phyloP scores from a whole-genome alignment of 1,140 invertebrate species.

The Epicauta chinensis region DNA sequence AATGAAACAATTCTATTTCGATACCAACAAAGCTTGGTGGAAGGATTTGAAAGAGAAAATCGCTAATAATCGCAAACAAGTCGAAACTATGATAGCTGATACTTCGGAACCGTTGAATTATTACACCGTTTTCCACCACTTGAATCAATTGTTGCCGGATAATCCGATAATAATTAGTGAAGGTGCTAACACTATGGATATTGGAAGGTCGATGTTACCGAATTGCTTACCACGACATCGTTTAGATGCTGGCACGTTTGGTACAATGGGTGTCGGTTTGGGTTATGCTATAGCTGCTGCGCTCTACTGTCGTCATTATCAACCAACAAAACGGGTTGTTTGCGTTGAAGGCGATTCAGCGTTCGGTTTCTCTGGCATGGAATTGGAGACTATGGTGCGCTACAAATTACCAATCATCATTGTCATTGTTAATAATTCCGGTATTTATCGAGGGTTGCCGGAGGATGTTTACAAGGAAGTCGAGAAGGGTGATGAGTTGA shows the following conservation, averaged over 20 bases:
- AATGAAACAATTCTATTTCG: constrained; percentile 48
- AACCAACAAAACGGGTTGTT: constrained; percentile 74
- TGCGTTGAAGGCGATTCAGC: constrained; percentile 92
- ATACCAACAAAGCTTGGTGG: constrained; percentile 51
- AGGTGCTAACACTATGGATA: constrained; percentile 98
- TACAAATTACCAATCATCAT: constrained; percentile 89
- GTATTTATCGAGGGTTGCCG: constrained; percentile 84
- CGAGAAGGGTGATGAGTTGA: constrained; percentile 57
- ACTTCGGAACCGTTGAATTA: constrained; percentile 81
- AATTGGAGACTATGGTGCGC: constrained; percentile 92
- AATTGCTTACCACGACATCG: constrained; percentile 80
- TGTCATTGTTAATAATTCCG: constrained; percentile 93
- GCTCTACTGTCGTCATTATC: constrained; percentile 76
- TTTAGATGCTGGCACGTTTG: constrained; percentile 88
- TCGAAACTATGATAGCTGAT: constrained; percentile 53
- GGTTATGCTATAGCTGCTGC: constrained; percentile 92
- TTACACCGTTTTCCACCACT: constrained; percentile 81
- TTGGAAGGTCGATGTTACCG: constrained; percentile 80
- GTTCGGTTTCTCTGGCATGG: constrained; percentile 97
- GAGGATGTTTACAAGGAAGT: constrained; percentile 66
- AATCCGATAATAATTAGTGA: constrained; percentile 94
- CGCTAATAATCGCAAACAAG: constrained; percentile 40
- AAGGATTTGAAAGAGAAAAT: constrained; percentile 50
- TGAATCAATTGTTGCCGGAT: constrained; percentile 65
- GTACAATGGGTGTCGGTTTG: constrained; percentile 85